Evolutionary conservation across 1,140 invertebrate species (phyloP), one percentile per base, ranked within the genome.

Genomic region (Pectinophora gossypiella): DNA sequence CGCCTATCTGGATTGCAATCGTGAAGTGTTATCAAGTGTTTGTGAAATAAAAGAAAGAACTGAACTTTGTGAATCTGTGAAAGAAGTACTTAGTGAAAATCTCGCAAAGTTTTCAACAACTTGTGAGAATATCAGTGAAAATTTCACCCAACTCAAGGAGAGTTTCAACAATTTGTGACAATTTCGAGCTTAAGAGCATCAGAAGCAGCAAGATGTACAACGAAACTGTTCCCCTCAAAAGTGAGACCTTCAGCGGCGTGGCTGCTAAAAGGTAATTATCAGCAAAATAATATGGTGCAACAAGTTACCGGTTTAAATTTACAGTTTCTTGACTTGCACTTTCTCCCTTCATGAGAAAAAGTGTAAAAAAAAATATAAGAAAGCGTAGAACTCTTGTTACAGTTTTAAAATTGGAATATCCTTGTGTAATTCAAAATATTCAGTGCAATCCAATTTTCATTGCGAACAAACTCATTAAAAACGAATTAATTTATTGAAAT

Each of bases 141-240:
- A 85, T 85, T 79, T 58, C 36, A 9, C 40, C 47, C 23, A 45
- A 69, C 38, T 19, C 55, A 43, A 51, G 57, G 22, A 65, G 59
- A 64, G 69, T 77, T 55, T 44, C 56, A 21, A 70, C 68, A 63
- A 81, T 81, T 75, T 48, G 81, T 85, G 83, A 83, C 54, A 67
- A 54, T 61, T 56, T 51, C 12, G 48, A 84, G 27, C 59, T 85
- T 44, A 80, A 68, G 54, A 85, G 83, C 56, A 83, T 87, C 15
- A 66, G 71, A 57, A 61, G 58, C 43, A 78, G 51, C 51, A 83
- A 80, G 44, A 86, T 86, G 79, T 83, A 68, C 72, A 69, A 85
- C 56, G 73, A 85, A 48, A 74, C 85, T 35, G 76, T 83, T 50
- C 68, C 81, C n/a, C 73, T 82, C 2, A 85, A 83, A 61, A 68